Evolutionary conservation across 2,113 vertebrate species (phyloP).

Genomic region (Lethenteron camtschaticum): DNA sequence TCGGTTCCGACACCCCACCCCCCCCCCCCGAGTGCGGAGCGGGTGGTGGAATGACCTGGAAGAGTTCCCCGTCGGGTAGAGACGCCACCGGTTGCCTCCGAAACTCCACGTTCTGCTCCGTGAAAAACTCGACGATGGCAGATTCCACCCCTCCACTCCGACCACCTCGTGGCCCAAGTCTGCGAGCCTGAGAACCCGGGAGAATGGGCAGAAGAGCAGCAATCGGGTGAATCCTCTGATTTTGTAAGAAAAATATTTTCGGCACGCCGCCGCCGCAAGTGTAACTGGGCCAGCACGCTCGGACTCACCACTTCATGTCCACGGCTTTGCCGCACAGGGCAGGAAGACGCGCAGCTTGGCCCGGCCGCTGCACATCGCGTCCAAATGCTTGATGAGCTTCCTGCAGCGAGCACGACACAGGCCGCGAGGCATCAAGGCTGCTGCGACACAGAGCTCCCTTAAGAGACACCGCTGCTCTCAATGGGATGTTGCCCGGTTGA

Average conservation of each 20-base stretch:
- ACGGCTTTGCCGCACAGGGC: constrained; percentile 3
- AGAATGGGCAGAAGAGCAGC: no score
- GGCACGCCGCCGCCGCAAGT: no score
- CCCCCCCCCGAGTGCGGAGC: no score
- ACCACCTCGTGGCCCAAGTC: constrained; percentile 1
- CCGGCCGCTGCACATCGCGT: not conserved
- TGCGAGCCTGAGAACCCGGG: not conserved
- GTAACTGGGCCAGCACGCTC: no score
- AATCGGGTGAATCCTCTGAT: no score
- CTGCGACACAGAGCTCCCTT: no score
- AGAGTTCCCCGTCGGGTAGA: not conserved
- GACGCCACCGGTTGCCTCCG: not conserved
- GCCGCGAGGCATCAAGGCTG: no score
- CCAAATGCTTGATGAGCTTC: not conserved
- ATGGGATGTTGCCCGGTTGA: no score
- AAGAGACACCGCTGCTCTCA: no score
- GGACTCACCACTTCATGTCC: not conserved
- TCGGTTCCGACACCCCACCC: no score
- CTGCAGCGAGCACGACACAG: no score
- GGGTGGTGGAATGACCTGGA: not conserved
- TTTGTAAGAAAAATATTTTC: no score
- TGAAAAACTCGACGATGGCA: not conserved
- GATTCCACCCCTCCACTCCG: not conserved
- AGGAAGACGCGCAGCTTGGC: not conserved
- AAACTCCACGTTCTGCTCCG: not conserved